phyloP scores from a whole-genome alignment of 2,888 invertebrate genomes.

The Mythimna vitellina region DNA sequence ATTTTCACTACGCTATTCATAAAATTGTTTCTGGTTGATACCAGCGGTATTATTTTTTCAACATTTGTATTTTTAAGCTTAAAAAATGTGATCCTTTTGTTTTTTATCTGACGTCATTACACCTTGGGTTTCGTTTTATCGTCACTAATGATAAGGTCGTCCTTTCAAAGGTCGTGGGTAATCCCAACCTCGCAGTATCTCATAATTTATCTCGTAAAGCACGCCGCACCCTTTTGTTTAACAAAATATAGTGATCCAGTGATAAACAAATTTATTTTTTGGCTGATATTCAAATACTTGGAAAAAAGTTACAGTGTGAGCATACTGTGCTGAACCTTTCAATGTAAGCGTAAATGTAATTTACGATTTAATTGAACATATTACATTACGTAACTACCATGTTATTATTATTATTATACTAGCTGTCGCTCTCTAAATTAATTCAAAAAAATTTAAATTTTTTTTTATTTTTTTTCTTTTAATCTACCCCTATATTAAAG shows the following conservation, averaged over 20 bases:
- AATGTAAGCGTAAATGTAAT: background rate
- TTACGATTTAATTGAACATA: background rate
- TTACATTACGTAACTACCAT: background rate
- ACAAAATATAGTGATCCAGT: conserved; percentile 17
- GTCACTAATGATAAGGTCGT: conserved; percentile 47
- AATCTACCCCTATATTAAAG: too few relatives aligned
- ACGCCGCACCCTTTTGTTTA: conserved; percentile 32
- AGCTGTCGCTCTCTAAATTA: too few relatives aligned
- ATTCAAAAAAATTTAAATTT: too few relatives aligned
- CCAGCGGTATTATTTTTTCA: conserved; percentile 19
- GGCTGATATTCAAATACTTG: background rate
- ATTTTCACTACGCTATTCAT: background rate
- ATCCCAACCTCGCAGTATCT: conserved; percentile 50
- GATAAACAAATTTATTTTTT: background rate
- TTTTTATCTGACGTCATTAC: conserved; percentile 55
- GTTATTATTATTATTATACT: too few relatives aligned
- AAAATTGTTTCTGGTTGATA: conserved; percentile 14
- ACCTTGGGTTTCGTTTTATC: conserved; percentile 48
- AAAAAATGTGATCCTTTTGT: conserved; percentile 48
- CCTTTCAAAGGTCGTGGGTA: conserved; percentile 46
- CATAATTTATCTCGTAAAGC: conserved; percentile 48
- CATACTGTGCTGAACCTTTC: background rate
- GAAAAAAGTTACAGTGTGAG: background rate
- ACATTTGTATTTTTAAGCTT: conserved; percentile 13
- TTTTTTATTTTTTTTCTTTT: too few relatives aligned